phyloP scores from a whole-genome alignment of 2,113 vertebrate species.

The Anseranas semipalmata region DNA sequence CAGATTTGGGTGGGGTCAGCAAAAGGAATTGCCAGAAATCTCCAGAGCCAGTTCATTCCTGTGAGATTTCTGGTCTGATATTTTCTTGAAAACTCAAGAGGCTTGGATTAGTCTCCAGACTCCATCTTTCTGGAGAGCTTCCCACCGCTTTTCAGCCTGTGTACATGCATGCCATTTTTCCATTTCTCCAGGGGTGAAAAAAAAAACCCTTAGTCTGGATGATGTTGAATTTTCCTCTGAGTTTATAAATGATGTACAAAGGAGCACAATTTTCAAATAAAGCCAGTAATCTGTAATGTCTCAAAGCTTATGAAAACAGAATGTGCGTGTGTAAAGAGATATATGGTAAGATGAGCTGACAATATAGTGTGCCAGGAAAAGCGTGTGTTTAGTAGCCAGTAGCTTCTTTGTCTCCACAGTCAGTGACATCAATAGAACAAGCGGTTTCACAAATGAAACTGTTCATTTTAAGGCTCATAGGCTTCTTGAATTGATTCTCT shows the following conservation, averaged over 20 bases:
- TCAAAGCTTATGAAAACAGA: neutral
- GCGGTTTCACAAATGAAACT: neutral
- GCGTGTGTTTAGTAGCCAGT: neutral
- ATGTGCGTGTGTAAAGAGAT: neutral
- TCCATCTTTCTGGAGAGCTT: conserved; percentile 24
- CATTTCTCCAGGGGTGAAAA: conserved; percentile 9
- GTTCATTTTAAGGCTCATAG: neutral
- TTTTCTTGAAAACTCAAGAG: conserved; percentile 53
- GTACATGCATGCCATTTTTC: neutral
- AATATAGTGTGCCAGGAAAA: neutral
- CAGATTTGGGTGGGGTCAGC: conserved; percentile 18
- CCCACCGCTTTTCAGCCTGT: conserved; percentile 3
- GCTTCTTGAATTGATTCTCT: neutral
- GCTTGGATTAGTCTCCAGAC: conserved; percentile 15
- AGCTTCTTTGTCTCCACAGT: neutral
- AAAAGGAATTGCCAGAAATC: conserved; percentile 25
- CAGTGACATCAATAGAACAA: neutral
- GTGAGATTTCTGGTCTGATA: conserved; percentile 14
- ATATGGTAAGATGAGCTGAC: neutral
- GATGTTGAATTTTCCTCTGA: conserved; percentile 60
- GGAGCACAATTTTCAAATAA: neutral
- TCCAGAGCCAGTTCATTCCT: conserved; percentile 40
- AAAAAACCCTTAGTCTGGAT: neutral
- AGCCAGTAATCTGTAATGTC: neutral
- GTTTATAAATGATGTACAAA: conserved; percentile 10